Evolutionary conservation across 2,888 invertebrate species (phyloP).

Genomic region (Zaprionus lineosus): DNA sequence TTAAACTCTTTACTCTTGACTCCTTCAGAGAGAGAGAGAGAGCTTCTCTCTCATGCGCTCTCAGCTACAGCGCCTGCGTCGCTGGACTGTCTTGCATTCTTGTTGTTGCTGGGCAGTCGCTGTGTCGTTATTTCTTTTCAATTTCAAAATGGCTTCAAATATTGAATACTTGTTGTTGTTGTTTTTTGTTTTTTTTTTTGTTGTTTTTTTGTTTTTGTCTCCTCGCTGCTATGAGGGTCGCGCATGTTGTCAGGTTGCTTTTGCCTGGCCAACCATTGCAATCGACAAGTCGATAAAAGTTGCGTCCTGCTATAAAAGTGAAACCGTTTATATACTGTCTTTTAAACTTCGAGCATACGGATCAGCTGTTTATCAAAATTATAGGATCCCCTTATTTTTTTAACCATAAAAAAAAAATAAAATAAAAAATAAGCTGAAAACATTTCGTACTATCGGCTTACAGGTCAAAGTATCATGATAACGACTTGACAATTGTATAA

Average conservation of each 20-base stretch:
- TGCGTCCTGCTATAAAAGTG: conserved; percentile 33
- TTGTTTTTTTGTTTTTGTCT: not conserved
- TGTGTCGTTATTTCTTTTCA: conserved; percentile 57
- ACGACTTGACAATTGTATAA: too few species aligned
- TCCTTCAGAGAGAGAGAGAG: conserved; percentile 36
- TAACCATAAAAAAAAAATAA: too few species aligned
- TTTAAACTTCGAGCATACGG: not conserved
- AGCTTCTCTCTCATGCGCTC: conserved; percentile 35
- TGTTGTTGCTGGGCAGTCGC: conserved; percentile 35
- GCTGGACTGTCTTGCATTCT: conserved; percentile 46
- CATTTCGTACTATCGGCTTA: too few species aligned
- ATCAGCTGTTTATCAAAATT: too few species aligned
- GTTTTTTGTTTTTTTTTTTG: not conserved
- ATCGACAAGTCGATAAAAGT: conserved; percentile 42
- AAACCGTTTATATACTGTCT: conserved; percentile 22
- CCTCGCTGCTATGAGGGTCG: not conserved
- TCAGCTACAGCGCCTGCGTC: conserved; percentile 42
- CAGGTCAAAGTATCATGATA: too few species aligned
- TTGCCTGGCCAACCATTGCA: conserved; percentile 10
- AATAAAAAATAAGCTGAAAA: too few species aligned
- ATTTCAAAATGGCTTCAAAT: conserved; percentile 61
- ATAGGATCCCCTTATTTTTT: too few species aligned
- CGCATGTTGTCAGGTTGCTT: conserved; percentile 26
- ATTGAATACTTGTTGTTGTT: conserved; percentile 55
- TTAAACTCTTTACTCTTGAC: too few species aligned